Percentiles rank a stretch among this genome's conserved stretches.
Conservation (phyloP, 2,888 invertebrate genomes). For the Cordilura impudica region DNA sequence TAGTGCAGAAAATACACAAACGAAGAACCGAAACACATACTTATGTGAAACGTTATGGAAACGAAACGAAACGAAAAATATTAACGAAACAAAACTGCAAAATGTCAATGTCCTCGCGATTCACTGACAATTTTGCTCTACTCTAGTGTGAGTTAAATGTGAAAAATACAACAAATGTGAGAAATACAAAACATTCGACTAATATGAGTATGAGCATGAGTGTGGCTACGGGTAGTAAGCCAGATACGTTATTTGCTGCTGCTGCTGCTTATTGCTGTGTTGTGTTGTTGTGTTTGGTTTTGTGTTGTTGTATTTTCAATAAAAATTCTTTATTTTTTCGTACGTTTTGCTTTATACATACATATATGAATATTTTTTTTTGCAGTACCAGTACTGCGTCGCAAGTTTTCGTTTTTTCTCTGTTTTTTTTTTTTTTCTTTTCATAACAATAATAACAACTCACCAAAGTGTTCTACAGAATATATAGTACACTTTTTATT, state of each 20-base stretch:
- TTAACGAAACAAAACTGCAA: conserved; percentile 74
- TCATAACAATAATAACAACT: conserved; percentile 5
- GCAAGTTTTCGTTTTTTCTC: conserved; percentile 21
- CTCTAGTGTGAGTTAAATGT: conserved; percentile 24
- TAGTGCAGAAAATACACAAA: neutral
- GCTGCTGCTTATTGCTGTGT: neutral
- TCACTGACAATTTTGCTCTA: conserved; percentile 52
- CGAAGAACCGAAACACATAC: conserved; percentile 33
- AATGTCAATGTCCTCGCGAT: conserved; percentile 75
- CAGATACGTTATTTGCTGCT: neutral
- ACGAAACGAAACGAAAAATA: conserved; percentile 68
- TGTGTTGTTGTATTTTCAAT: neutral
- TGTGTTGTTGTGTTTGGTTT: neutral
- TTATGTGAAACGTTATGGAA: conserved; percentile 35
- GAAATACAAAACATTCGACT: conserved; percentile 16
- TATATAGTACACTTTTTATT: conserved; percentile 33
- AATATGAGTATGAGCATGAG: too few relatives aligned
- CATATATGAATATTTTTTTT: conserved; percentile 17
- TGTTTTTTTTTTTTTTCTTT: conserved; percentile 13
- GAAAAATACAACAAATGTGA: conserved; percentile 23
- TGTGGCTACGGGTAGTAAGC: neutral
- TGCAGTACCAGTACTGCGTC: conserved; percentile 37
- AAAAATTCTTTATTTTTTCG: conserved; percentile 6
- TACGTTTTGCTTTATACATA: conserved; percentile 32
- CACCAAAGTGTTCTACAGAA: neutral